A percentile compares a stretch with the other conserved stretches of the same genome.
Conservation (phyloP, 2,113 vertebrate species). For the Cacatua alba region DNA sequence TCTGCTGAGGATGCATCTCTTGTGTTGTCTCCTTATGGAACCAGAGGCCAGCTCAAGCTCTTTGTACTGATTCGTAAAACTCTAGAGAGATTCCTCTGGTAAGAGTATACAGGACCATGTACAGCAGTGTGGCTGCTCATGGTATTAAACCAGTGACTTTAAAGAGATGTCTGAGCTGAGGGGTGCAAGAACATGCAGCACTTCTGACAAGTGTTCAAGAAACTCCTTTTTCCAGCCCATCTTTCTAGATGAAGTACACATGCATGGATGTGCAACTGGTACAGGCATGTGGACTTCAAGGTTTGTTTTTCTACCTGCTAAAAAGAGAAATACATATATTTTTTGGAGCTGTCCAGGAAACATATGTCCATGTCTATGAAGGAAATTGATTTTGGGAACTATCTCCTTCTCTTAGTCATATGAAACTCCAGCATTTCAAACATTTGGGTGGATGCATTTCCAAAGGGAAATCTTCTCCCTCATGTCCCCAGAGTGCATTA, state of each 20-base stretch:
- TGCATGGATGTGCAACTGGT: accelerated
- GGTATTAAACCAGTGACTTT: not conserved
- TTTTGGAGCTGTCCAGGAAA: not conserved
- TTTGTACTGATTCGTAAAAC: not conserved
- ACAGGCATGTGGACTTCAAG: not conserved
- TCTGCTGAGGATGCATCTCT: not conserved
- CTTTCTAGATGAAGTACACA: not conserved
- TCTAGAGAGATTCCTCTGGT: not conserved
- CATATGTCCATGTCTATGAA: not conserved
- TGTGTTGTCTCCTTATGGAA: not conserved
- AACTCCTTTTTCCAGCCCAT: not conserved
- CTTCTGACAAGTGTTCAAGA: not conserved
- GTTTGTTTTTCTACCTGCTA: not conserved
- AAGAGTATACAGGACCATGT: accelerated
- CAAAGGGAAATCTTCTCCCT: not conserved
- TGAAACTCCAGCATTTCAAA: not conserved
- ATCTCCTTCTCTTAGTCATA: not conserved
- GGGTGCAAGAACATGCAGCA: not conserved
- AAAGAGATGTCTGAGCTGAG: not conserved
- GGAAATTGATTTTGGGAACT: not conserved
- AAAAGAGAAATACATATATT: not conserved
- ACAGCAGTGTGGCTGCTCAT: not conserved
- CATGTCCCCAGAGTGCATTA: not conserved
- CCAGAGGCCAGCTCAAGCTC: not conserved
- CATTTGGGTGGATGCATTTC: accelerated